These are phyloP conservation scores for Ciconia boyciana DNA, from an alignment of 2,113 vertebrate species.

Conservation along the genomic window DNA sequence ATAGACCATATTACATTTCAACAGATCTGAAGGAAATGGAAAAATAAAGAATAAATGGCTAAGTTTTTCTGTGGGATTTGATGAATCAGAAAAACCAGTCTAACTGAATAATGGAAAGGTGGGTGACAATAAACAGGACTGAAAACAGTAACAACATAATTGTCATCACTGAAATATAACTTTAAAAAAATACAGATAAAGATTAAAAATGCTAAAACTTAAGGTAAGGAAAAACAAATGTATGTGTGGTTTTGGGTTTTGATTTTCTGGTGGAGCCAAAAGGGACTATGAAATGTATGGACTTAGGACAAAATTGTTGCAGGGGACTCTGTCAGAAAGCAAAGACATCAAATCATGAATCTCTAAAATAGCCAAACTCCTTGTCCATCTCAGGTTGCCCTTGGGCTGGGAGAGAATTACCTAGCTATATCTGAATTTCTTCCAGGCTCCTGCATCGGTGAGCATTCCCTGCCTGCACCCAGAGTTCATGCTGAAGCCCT, in stretches of 20 bases:
- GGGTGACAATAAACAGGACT: background rate
- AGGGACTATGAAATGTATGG: background rate
- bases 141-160: background rate
- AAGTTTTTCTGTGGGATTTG: background rate
- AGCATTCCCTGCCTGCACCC: background rate
- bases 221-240: background rate
- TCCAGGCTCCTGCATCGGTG: rapidly evolving
- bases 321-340: background rate
- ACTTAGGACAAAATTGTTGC: background rate
- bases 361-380: background rate
- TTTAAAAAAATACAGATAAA: background rate
- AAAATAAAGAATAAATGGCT: background rate
- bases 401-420: background rate
- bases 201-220: background rate
- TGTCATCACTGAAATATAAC: background rate
- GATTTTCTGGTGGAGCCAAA: background rate
- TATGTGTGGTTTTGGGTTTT: background rate
- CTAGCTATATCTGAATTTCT: background rate
- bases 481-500: background rate
- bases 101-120: background rate
- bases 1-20: background rate
- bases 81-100: background rate
- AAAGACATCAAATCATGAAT: background rate
- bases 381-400: background rate
- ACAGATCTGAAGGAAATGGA: background rate